Evolutionary conservation across 2,113 vertebrate species (phyloP).

Genomic region (Macroglossus sobrinus): DNA sequence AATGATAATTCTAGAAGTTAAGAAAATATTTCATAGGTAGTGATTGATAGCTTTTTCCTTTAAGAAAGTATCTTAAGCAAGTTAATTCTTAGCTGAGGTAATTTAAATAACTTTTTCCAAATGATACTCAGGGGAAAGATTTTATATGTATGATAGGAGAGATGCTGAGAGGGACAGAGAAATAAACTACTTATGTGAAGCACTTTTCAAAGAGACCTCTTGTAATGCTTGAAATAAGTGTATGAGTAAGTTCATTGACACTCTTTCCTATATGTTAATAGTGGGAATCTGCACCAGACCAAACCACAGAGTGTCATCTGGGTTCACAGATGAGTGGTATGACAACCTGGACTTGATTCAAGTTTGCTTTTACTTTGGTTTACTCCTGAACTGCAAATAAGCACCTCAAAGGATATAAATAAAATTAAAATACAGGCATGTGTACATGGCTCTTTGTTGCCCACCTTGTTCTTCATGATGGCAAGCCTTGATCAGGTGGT

Average conservation of each 20-base stretch:
- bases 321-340: neutral
- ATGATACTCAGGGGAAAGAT: neutral
- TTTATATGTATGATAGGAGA: neutral
- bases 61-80: conserved; percentile 26
- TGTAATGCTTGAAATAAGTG: neutral
- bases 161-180: neutral
- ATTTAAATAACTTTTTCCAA: conserved; percentile 42
- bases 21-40: conserved; percentile 4
- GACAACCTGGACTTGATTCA: neutral
- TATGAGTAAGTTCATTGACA: neutral
- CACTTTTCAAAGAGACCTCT: neutral
- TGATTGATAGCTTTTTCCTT: neutral
- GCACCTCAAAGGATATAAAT: neutral
- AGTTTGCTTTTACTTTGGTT: conserved; percentile 10
- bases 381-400: neutral
- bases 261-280: neutral
- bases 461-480: neutral
- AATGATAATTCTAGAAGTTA: neutral
- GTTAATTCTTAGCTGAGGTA: neutral
- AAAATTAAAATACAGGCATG: neutral
- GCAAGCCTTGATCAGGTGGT: neutral
- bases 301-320: neutral
- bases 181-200: conserved; percentile 19
- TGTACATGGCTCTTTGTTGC: neutral
- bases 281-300: neutral